Evolutionary conservation across 2,888 invertebrate genomes (phyloP), one percentile per base, ranked within the genome.

Genomic region (Aplocera efformata): DNA sequence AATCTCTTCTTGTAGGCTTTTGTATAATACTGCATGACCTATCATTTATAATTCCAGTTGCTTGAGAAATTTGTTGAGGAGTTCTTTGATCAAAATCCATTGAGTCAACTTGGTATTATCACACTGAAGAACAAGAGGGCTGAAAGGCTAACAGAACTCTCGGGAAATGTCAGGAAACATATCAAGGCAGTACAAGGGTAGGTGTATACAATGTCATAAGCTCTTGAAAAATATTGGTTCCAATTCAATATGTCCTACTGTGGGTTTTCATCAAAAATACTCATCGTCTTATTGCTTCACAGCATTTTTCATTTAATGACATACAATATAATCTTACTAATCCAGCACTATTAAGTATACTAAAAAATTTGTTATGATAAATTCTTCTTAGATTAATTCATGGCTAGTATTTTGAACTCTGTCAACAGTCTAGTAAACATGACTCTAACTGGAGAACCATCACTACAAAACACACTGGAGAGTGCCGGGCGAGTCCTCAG

Each of bases 61-160:
- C 73, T 99, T 46, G 96, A 98, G 81, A 92, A 93, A 51, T 99
- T 99, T 77, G 92, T 99, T 42, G 96, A 98, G 60, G 98, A 98
- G 74, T 99, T 96, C 73, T 98, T 99, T 79, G 98, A 99, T 79
- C 98, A 98, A 78, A 99, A 99, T 82, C 99, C 99, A 6, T 95
- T 99, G 36, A 98, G 98, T 71, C 99, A 99, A 79, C 86, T 99
- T 52, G 99, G 99, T 11, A 88, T 99, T 23, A 94, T 99, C 50
- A 89, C 93, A 6, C 94, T 98, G 67, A 94, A 94, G 65, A 98
- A 98, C 70, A 99, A 99, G 79, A 90, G 97, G 56, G 97, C 98
- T 1, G 98, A 99, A 68, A 96, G 94, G 81, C 82, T 98, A 3
- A 94, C 95, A 28, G 97, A 98, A 54, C 86, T 99, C 23, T 94